These are phyloP conservation scores for Centropyge bicolor DNA, from an alignment of 2,797 vertebrate species.

Conservation along the genomic window DNA sequence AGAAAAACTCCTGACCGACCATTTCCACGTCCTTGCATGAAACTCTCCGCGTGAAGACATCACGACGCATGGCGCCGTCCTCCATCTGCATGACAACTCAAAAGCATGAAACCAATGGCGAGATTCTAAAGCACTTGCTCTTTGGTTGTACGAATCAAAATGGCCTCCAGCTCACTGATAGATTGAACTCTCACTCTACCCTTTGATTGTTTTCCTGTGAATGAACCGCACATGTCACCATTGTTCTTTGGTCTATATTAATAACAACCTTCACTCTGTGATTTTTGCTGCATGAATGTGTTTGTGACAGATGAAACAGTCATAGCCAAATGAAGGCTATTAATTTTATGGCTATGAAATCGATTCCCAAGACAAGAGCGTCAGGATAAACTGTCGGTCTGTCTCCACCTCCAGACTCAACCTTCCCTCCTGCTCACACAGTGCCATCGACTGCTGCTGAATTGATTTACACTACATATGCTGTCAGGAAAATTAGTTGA, in stretches of 20 bases:
- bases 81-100: background rate
- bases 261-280: background rate
- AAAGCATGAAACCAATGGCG: conserved; percentile 17
- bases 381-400: background rate
- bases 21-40: conserved; percentile 36
- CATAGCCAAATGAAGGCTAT: background rate
- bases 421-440: background rate
- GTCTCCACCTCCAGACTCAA: background rate
- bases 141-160: conserved; percentile 37
- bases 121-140: background rate
- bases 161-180: background rate
- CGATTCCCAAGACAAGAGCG: background rate
- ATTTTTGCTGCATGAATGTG: conserved; percentile 42
- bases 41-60: conserved; percentile 23
- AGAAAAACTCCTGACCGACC: background rate
- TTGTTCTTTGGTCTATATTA: conserved; percentile 9
- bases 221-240: background rate
- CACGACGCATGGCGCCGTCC: conserved; percentile 12
- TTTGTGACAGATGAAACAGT: background rate
- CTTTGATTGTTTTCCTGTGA: conserved; percentile 24
- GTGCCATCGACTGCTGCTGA: background rate
- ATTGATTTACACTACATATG: background rate
- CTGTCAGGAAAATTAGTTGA: background rate
- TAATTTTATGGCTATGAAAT: background rate
- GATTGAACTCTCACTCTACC: conserved; percentile 1